Evolutionary conservation across 2,888 invertebrate species (phyloP), one percentile per base, ranked within the genome.

Genomic region (Cactoblastis cactorum): DNA sequence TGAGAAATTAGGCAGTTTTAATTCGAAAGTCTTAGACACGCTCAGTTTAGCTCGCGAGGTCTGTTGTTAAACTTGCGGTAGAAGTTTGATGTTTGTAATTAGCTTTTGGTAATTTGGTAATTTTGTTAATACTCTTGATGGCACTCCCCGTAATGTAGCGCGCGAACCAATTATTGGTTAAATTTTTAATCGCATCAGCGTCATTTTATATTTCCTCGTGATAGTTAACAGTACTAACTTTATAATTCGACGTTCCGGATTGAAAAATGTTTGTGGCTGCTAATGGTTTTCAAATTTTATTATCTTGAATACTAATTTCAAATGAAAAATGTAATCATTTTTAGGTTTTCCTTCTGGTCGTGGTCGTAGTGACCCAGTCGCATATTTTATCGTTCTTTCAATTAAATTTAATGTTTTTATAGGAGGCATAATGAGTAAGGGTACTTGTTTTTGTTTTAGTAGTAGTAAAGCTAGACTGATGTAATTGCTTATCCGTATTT

Each of bases 31-130:
- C 65, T 67, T 62, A 62, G 55, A 57, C 56, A 52, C 57, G 66
- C 57, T 52, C 61, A 55, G 57, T 62, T 63, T 58, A 63, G 56
- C 58, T 53, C 56, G 56, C 58, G 57, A 58, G 60, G 65, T 45
- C 54, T 49, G 68, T 68, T 68, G 68, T 73, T 69, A 71, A 73
- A 76, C 71, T 79, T 73, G 68, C 62, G 65, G 62, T 54, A 57
- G 45, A 63, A 81, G 77, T 81, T 80, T 80, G 74, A 81, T 77
- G 75, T 77, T 70, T 61, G 73, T 80, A 83, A 83, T 83, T 83
- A 83, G 73, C 74, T 80, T 79, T 66, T 61, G 67, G 69, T 74
- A 74, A 75, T 76, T 77, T 53, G 62, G 69, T 74, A 77, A 82
- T 80, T 79, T 67, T 58, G 69, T 74, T 79, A 78, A 80, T 66